Evolutionary conservation across 2,888 invertebrate species (phyloP), one percentile per base, ranked within the genome.

Genomic region (Tipula confusa): DNA sequence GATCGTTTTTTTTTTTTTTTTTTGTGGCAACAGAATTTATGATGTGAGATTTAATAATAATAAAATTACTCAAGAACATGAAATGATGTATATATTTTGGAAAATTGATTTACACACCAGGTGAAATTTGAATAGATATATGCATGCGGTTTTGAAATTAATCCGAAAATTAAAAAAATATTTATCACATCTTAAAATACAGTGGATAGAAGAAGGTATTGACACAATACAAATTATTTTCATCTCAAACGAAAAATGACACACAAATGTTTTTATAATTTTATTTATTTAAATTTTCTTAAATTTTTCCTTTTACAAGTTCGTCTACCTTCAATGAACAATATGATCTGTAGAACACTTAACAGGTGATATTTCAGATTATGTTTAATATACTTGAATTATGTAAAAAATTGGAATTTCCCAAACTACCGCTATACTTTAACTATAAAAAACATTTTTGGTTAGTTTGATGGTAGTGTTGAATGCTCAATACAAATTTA

Each of bases 1-100:
- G 64, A 24, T 64, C 9, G 31, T n/a, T 2, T 1, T 64, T 80
- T 80, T 29, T 80, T 4, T 38, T 38, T 43, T 29, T 80, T 80
- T n/a, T 80, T 80, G 29, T 80, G 80, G 29, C 80, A 80, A 80
- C 80, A 29, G 80, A 80, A 80, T 80, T 80, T 80, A 80, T 80
- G 80, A 80, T 80, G 80, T 80, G 80, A 80, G n/a, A 80, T 80
- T 80, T 31, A 80, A 29, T 29, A 80, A 80, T 29, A 29, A 29
- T 9, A 80, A 80, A 80, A 64, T 64, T 64, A 64, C 64, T 24
- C 24, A 64, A 80, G 28, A 18, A 79, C 28, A 28, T n/a, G 79
- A 79, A 80, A 28, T 79, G 79, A 3, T 80, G 11, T 80, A 29
- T 80, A 15, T 80, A 7, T 80, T 80, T 64, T 5, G 29, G 2